phyloP scores from a whole-genome alignment of 2,797 vertebrate species.

The Muscicapa comitata region DNA sequence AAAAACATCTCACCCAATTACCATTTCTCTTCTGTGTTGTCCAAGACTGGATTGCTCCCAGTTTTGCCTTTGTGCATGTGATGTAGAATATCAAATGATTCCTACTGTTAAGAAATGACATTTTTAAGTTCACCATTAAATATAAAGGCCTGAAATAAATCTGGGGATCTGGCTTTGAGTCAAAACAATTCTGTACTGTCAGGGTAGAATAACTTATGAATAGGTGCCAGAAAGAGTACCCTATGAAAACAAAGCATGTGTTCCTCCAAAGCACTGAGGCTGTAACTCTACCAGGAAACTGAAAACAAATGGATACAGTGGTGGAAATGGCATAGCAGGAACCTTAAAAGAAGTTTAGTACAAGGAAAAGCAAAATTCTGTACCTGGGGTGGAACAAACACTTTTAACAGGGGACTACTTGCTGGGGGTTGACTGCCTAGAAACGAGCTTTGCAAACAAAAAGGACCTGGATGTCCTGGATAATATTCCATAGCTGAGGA shows the following conservation, averaged over 20 bases:
- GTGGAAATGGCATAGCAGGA: not conserved
- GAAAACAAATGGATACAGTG: not conserved
- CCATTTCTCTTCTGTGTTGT: not conserved
- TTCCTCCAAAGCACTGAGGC: not conserved
- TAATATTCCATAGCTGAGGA: not conserved
- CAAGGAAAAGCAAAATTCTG: not conserved
- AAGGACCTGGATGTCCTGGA: not conserved
- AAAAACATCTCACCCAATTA: not conserved
- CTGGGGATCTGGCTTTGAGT: not conserved
- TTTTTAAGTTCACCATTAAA: not conserved
- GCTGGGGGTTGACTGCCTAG: not conserved
- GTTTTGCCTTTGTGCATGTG: not conserved
- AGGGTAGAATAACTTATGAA: not conserved
- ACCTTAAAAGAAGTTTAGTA: not conserved
- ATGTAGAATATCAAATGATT: not conserved
- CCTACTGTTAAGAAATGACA: not conserved
- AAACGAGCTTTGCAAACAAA: not conserved
- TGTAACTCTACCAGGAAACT: not conserved
- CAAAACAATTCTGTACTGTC: not conserved
- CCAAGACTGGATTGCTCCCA: not conserved
- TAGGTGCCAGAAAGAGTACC: not conserved
- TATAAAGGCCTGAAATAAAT: not conserved
- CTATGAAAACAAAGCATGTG: fast-evolving
- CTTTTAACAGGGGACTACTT: not conserved
- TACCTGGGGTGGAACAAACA: not conserved